Conservation (phyloP, 2,797 vertebrate species). For the Pangasius mekongensis region DNA sequence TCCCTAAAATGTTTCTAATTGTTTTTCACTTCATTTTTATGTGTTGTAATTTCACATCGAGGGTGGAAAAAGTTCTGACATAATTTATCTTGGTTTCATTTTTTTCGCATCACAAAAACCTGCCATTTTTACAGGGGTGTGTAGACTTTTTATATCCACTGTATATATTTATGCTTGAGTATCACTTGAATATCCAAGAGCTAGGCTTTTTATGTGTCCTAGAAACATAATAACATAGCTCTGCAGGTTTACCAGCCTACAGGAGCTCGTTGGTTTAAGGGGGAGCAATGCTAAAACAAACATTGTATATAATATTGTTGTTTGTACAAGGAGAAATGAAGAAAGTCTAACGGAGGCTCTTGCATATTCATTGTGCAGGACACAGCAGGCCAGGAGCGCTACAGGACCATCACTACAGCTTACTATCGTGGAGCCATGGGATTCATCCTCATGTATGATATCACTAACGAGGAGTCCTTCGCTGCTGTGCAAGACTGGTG, state of each 20-base stretch:
- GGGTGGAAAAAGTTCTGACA: no score
- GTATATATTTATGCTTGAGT: not conserved
- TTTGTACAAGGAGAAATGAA: not conserved
- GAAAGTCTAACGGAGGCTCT: not conserved
- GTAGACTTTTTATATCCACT: no score
- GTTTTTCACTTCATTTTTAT: no score
- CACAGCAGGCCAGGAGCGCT: slow-evolving; percentile 96
- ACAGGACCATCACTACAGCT: slow-evolving; percentile 96
- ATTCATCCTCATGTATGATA: slow-evolving; percentile 99
- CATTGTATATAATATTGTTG: not conserved
- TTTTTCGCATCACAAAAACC: no score
- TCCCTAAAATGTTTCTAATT: no score
- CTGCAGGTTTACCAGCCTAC: not conserved
- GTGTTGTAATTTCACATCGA: no score
- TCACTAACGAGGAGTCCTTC: slow-evolving; percentile 97
- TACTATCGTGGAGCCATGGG: slow-evolving; percentile 98
- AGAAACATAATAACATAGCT: not conserved
- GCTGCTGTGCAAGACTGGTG: slow-evolving; percentile 96
- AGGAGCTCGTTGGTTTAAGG: not conserved
- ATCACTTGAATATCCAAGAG: not conserved
- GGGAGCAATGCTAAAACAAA: slow-evolving; percentile 3
- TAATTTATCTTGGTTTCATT: no score
- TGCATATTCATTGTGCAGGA: slow-evolving; percentile 77
- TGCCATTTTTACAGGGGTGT: no score
- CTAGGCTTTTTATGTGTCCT: not conserved